Conservation (phyloP, 2,888 invertebrate species). For the Xestia c-nigrum region DNA sequence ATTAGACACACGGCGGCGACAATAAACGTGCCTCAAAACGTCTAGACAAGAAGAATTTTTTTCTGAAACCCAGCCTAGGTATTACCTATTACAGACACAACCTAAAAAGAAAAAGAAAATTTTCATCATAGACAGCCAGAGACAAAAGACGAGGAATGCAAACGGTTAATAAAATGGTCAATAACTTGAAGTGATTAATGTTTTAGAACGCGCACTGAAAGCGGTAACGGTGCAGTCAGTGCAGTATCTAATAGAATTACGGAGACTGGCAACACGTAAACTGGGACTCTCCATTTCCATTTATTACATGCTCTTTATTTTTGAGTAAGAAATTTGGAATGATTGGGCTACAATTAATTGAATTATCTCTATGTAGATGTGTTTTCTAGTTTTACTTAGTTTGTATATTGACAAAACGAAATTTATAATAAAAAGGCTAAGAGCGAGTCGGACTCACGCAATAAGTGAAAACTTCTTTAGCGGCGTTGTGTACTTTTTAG, state of each 20-base stretch:
- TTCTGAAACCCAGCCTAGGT: neutral
- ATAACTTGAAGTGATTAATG: constrained; percentile 47
- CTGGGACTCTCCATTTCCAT: constrained; percentile 19
- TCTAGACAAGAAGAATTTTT: neutral
- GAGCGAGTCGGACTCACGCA: too few relatives aligned
- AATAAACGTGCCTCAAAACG: neutral
- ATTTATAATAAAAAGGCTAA: neutral
- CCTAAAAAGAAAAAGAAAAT: constrained; percentile 20
- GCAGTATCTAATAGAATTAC: constrained; percentile 9
- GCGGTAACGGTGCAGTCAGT: constrained; percentile 40
- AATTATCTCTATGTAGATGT: too few relatives aligned
- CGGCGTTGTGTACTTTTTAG: too few relatives aligned
- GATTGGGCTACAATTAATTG: neutral
- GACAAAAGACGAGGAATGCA: constrained; percentile 47
- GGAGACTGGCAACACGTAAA: constrained; percentile 24
- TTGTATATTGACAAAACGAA: neutral
- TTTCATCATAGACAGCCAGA: constrained; percentile 18
- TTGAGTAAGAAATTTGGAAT: neutral
- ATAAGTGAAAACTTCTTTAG: too few relatives aligned
- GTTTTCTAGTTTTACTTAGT: neutral
- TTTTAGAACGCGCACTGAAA: constrained; percentile 44
- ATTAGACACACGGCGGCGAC: neutral
- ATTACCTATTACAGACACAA: neutral
- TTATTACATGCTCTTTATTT: constrained; percentile 11
- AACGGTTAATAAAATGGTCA: constrained; percentile 40